Evolutionary conservation across 2,113 vertebrate genomes (phyloP), one percentile per base, ranked within the genome.

Genomic region (Elachura formosa): DNA sequence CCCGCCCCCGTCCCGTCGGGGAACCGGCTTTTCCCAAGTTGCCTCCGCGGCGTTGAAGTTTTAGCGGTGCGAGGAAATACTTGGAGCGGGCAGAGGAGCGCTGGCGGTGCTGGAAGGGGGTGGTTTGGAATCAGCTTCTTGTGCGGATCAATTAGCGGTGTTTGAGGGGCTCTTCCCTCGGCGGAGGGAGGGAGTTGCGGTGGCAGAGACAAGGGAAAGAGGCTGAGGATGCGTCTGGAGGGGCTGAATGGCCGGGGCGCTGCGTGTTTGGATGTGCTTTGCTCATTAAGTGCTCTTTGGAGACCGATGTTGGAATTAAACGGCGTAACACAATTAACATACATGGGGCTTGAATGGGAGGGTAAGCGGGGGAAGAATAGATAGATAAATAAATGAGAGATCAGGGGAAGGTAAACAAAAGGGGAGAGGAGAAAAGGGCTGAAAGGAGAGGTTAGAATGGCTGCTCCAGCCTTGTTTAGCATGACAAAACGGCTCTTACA

Each of bases 301-400:
- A 98, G 98, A 98, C 97, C 95, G 55, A 90, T 95, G 97, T 97
- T 97, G 94, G 98, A 98, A 98, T 98, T 95, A 98, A 98, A 98
- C 97, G 97, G 97, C 97, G 95, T 97, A 96, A 98, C 97, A 97
- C 98, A 98, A 98, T 98, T 98, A 98, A 97, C 97, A 98, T 91
- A 98, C 97, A 98, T 85, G 96, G 96, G 79, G 46, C 85, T 94
- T 98, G 97, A 98, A 98, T 96, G 94, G 96, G 94, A 97, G 97
- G 96, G 97, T 92, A 96, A 97, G 97, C 97, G 63, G 96, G 61
- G 92, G 94, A 97, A 98, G 97, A 98, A 98, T 94, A 88, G 97
- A 97, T 96, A 97, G 97, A 97, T 97, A 97, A 98, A 98, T 98
- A 98, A 97, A 97, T 93, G 97, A 97, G 97, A 97, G 98, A 98